Base-by-base conservation (phyloP, 2,888 invertebrate species). In the Drosophila cognata region DNA sequence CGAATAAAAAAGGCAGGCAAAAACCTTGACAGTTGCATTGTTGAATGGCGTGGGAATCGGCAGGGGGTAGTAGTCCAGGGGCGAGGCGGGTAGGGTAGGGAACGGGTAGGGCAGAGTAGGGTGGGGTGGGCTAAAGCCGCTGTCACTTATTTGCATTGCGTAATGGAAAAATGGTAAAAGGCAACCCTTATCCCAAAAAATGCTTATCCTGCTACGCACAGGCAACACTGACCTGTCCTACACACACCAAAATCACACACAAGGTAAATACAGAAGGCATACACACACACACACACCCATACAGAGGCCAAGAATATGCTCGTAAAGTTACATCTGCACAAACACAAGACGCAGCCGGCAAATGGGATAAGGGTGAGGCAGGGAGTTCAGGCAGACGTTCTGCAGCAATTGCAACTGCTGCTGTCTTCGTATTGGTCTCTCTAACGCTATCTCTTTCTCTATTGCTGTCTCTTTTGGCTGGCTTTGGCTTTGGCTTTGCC, bases 11-110 rank as follows among this genome's bases (percentile, higher is more conserved):
- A 28, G 36, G 55, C 36, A 28, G 68, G 33, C 59, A 48, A 62
- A 77, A 85, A 83, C 87, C 90, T 90, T 86, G 90, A 90, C 85
- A 90, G 90, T 77, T 86, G 90, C 90, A 90, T 90, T 90, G 86
- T 86, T 77, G 82, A 67, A 66, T 74, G 88, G 74, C 70, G 81
- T 73, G 86, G 78, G 78, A 67, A 74, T 38, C 18, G 58, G 33
- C 18, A 57, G 57, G 29, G 48, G n/a, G 35, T n/a, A 56, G 36
- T 56, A 56, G 28, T 8, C 13, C 38, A 56, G 28, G 6, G 2
- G 13, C 4, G 11, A 10, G 5, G 5, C 18, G 38, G 74, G 62
- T 56, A 60, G 10, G 21, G 28, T 29, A 8, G 13, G 35, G 55
- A 21, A 31, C 18, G 25, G 58, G n/a, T 16, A n/a, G 35, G 13